A percentile compares a stretch with the other conserved stretches of the same genome.
Conservation (phyloP, 2,888 invertebrate genomes). For the Dendrolimus pini region DNA sequence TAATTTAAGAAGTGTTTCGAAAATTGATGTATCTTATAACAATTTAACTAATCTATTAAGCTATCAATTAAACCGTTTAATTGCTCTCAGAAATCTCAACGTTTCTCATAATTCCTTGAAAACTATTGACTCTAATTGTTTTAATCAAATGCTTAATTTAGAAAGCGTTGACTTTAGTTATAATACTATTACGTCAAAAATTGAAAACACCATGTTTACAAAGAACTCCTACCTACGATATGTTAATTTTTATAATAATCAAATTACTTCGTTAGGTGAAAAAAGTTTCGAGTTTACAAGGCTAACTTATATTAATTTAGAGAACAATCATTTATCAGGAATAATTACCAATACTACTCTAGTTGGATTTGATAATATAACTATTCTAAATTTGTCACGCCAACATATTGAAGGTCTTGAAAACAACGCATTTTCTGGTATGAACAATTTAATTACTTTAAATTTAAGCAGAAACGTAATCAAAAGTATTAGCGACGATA, state of each 20-base stretch:
- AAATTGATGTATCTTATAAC: conserved; percentile 46
- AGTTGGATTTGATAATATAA: conserved; percentile 35
- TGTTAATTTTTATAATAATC: conserved; percentile 44
- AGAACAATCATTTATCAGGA: conserved; percentile 41
- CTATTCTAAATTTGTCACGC: conserved; percentile 31
- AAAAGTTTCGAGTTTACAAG: conserved; percentile 37
- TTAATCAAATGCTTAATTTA: conserved; percentile 38
- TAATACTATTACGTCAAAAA: conserved; percentile 37
- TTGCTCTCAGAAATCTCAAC: conserved; percentile 37
- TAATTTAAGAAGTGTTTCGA: conserved; percentile 33
- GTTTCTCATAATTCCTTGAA: conserved; percentile 46
- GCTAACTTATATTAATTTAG: conserved; percentile 39
- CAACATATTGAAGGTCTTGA: conserved; percentile 38
- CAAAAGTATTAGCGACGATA: conserved; percentile 26
- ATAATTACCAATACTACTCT: conserved; percentile 38
- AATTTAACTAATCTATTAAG: conserved; percentile 31
- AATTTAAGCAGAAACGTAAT: conserved; percentile 51
- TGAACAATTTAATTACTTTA: conserved; percentile 28
- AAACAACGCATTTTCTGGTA: conserved; percentile 36
- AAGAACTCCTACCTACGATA: conserved; percentile 36
- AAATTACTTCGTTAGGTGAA: conserved; percentile 35
- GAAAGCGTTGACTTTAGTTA: conserved; percentile 40
- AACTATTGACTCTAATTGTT: conserved; percentile 43
- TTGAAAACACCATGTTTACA: conserved; percentile 43
- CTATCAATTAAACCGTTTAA: conserved; percentile 41